phyloP scores from a whole-genome alignment of 2,888 invertebrate genomes.

The Cephonodes hylas region DNA sequence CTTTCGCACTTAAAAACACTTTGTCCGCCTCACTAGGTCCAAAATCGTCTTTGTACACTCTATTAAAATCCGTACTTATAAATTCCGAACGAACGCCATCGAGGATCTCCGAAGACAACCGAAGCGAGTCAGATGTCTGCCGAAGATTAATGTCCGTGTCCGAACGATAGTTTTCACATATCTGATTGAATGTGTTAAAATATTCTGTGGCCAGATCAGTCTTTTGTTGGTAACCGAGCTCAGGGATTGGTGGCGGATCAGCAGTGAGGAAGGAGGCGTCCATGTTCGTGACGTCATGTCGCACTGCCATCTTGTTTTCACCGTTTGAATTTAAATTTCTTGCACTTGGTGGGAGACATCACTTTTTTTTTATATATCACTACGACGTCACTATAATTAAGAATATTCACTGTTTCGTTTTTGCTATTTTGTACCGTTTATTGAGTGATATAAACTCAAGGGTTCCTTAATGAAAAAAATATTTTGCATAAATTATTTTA shows the following conservation, averaged over 20 bases:
- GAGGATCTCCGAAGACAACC: constrained; percentile 67
- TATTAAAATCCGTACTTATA: constrained; percentile 47
- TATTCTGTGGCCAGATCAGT: constrained; percentile 68
- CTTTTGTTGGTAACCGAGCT: constrained; percentile 57
- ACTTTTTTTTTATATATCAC: constrained; percentile 30
- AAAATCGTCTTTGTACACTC: constrained; percentile 38
- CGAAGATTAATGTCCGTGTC: constrained; percentile 62
- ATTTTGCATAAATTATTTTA: background rate
- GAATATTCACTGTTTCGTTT: background rate
- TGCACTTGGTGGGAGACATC: constrained; percentile 58
- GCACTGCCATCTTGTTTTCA: constrained; percentile 53
- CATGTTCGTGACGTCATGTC: constrained; percentile 64
- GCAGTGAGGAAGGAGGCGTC: constrained; percentile 76
- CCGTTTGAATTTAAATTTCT: constrained; percentile 65
- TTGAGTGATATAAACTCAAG: background rate
- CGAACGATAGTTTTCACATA: constrained; percentile 67
- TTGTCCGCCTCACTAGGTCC: constrained; percentile 54
- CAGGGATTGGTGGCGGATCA: constrained; percentile 80
- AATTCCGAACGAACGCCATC: constrained; percentile 57
- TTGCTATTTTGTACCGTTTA: background rate
- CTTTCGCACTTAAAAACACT: constrained; percentile 56
- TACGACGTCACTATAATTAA: background rate
- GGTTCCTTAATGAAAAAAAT: background rate
- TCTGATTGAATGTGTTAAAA: constrained; percentile 74
- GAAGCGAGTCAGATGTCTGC: constrained; percentile 65